Percentiles rank a stretch among this genome's conserved stretches.
phyloP scores from a whole-genome alignment of 2,888 invertebrate genomes.

The Eupsilia transversa region DNA sequence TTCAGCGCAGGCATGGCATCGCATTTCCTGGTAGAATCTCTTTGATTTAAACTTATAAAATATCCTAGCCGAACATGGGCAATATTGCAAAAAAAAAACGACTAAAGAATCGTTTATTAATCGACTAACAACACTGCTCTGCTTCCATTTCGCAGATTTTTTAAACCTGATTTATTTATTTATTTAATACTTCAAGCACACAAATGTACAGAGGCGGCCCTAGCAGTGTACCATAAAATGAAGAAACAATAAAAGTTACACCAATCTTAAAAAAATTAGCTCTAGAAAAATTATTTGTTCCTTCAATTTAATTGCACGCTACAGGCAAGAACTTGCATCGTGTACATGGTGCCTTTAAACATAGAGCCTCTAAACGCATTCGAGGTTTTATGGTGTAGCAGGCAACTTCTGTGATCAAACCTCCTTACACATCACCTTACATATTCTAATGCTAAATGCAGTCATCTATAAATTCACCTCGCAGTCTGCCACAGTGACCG shows the following conservation, averaged over 20 bases:
- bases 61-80: neutral
- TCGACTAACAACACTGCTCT: neutral
- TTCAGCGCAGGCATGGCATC: neutral
- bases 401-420: neutral
- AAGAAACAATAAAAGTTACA: too few relatives aligned
- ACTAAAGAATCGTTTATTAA: neutral
- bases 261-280: too few relatives aligned
- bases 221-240: too few relatives aligned
- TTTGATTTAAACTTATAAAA: neutral
- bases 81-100: neutral
- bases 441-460: neutral
- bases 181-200: too few relatives aligned
- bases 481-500: constrained; percentile 13
- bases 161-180: too few relatives aligned
- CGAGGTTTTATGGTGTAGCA: neutral
- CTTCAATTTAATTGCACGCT: neutral
- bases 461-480: constrained; percentile 11
- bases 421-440: neutral
- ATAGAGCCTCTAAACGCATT: neutral
- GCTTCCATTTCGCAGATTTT: neutral
- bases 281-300: too few relatives aligned
- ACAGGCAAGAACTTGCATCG: neutral
- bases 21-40: neutral
- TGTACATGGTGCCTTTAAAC: neutral
- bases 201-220: too few relatives aligned